Evolutionary conservation across 2,797 vertebrate species (phyloP).

Genomic region (Taeniopygia guttata): DNA sequence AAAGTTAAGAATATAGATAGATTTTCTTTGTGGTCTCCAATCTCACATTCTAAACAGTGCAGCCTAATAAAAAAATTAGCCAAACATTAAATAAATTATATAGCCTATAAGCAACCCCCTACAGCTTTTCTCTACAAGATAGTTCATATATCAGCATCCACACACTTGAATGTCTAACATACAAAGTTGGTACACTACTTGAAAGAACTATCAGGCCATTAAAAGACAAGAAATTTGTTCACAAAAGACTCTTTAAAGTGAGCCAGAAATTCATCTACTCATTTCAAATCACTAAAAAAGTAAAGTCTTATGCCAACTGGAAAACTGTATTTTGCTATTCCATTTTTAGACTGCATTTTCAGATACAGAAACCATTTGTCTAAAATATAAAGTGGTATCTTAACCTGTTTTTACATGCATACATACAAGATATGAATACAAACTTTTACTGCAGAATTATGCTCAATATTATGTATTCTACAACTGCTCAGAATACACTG

Average conservation of each 20-base stretch:
- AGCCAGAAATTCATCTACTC: not conserved
- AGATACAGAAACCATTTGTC: not conserved
- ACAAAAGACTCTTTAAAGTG: not conserved
- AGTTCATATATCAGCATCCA: not conserved
- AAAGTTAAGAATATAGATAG: not conserved
- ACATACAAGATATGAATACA: not conserved
- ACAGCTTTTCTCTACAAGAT: not conserved
- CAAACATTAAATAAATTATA: not conserved
- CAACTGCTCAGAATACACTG: not conserved
- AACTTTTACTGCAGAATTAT: not conserved
- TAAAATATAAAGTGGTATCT: not conserved
- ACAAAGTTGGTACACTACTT: not conserved
- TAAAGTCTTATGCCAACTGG: not conserved
- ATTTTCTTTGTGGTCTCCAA: not conserved
- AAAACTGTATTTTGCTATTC: not conserved
- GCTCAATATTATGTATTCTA: not conserved
- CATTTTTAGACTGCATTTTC: not conserved
- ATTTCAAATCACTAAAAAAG: not conserved
- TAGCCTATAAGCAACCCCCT: not conserved
- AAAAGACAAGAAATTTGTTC: not conserved
- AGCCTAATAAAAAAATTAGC: not conserved
- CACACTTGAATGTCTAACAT: not conserved
- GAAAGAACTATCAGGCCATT: not conserved
- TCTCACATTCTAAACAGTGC: not conserved
- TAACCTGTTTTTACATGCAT: not conserved